A percentile compares a stretch with the other conserved stretches of the same genome.
Conservation (phyloP, 1,140 invertebrate species). For the Saccostrea glomerata region DNA sequence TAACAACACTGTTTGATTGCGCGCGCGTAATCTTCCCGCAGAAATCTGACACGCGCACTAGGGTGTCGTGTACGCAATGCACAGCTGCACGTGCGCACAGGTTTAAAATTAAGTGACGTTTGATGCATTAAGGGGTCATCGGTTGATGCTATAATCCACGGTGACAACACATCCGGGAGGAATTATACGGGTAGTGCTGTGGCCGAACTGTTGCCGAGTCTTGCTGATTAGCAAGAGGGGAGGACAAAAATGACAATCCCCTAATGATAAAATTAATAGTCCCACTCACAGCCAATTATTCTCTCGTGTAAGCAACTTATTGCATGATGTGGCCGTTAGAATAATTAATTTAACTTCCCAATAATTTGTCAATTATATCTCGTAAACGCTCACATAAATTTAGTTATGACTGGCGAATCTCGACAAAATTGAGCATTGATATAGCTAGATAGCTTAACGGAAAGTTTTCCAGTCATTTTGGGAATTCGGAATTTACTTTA, state of each 20-base stretch:
- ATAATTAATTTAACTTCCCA: slow-evolving; percentile 35
- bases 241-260: background rate
- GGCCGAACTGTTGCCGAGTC: slow-evolving; percentile 8
- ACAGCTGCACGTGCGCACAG: slow-evolving; percentile 27
- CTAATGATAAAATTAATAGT: slow-evolving; percentile 4
- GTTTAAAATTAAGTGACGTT: slow-evolving; percentile 12
- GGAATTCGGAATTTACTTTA: background rate
- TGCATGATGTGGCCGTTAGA: background rate
- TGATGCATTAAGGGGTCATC: slow-evolving; percentile 21
- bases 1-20: background rate
- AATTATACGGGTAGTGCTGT: slow-evolving; percentile 11
- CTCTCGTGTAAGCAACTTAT: slow-evolving; percentile 21
- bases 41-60: slow-evolving; percentile 22
- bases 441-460: background rate
- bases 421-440: slow-evolving; percentile 6
- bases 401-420: slow-evolving; percentile 13
- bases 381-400: slow-evolving; percentile 31
- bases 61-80: slow-evolving; percentile 21
- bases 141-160: background rate
- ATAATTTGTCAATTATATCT: slow-evolving; percentile 39
- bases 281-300: slow-evolving; percentile 24
- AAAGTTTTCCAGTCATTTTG: background rate
- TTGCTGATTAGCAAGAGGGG: background rate
- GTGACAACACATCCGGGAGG: slow-evolving; percentile 13
- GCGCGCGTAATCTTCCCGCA: slow-evolving; percentile 10